These are phyloP conservation scores for Aegotheles bennettii DNA, from an alignment of 2,113 vertebrate species.

Conservation along the genomic window DNA sequence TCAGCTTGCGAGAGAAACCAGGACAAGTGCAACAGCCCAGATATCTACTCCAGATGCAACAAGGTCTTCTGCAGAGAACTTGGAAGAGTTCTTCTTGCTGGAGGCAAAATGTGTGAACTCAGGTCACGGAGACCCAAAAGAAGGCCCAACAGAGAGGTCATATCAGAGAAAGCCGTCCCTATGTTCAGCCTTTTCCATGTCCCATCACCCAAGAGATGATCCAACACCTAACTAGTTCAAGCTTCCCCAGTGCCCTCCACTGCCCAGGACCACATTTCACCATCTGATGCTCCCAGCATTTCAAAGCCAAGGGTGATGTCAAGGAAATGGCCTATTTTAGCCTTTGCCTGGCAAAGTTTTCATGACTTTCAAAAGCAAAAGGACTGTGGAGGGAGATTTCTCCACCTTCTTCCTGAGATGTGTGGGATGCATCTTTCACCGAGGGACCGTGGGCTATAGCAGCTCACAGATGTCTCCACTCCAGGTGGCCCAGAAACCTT, in stretches of 20 bases:
- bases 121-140: neutral
- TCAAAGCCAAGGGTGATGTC: neutral
- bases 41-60: neutral
- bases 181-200: neutral
- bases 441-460: fast-evolving
- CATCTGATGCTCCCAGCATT: neutral
- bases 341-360: neutral
- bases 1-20: neutral
- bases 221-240: neutral
- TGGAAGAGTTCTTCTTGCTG: neutral
- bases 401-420: neutral
- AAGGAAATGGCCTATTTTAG: neutral
- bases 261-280: neutral
- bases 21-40: fast-evolving
- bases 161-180: neutral
- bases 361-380: neutral
- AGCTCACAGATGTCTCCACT: neutral
- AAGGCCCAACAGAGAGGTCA: neutral
- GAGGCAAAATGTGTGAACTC: fast-evolving
- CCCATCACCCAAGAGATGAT: neutral
- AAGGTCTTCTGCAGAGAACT: neutral
- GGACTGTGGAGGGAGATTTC: neutral
- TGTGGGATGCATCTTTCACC: neutral
- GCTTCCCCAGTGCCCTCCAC: neutral
- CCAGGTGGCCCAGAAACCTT: neutral